These are phyloP conservation scores for Momotus momota DNA, from an alignment of 2,797 vertebrate genomes.

Conservation along the genomic window DNA sequence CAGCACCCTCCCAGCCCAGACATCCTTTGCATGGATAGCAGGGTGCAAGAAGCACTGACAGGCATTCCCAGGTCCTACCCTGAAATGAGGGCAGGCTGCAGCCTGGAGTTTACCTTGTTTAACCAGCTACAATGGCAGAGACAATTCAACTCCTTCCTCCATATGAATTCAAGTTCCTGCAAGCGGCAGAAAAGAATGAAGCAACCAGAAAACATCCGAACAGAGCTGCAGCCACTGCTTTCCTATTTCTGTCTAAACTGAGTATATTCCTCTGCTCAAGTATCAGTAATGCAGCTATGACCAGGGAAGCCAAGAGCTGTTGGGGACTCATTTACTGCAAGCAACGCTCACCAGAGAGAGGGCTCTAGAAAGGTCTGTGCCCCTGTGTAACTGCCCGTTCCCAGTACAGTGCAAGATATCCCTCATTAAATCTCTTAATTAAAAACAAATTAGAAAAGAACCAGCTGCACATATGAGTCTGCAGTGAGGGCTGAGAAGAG, in stretches of 20 bases:
- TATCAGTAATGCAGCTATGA: neutral
- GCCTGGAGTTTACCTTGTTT: neutral
- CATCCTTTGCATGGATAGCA: neutral
- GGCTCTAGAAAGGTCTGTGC: neutral
- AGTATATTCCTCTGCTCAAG: neutral
- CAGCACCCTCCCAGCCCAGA: neutral
- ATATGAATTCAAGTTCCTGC: neutral
- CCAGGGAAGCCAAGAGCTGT: neutral
- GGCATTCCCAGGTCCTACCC: neutral
- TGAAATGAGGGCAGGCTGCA: neutral
- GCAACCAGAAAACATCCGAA: neutral
- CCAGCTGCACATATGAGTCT: neutral
- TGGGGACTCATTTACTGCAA: neutral
- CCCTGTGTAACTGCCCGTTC: neutral
- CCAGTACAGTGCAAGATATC: neutral
- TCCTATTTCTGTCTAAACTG: neutral
- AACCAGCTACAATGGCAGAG: neutral
- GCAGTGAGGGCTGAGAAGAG: neutral
- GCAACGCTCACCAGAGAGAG: neutral
- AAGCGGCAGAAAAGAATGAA: neutral
- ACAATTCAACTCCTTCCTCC: neutral
- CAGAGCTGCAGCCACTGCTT: neutral
- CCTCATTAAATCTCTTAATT: neutral
- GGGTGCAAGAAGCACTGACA: neutral
- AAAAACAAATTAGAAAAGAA: neutral